These are phyloP conservation scores for Argyra leucocephala DNA, from an alignment of 2,888 invertebrate genomes.

Conservation along the genomic window DNA sequence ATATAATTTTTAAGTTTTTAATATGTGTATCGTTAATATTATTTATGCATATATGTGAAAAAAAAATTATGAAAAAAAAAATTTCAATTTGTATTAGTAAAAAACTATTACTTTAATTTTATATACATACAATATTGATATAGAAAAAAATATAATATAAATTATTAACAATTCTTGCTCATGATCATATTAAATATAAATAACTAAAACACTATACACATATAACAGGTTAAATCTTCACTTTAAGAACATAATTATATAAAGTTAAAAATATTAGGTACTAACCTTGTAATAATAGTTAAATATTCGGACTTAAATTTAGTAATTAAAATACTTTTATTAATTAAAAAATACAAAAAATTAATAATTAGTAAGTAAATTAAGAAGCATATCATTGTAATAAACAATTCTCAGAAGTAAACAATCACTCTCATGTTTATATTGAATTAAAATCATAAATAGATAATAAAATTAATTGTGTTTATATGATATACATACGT, in stretches of 20 bases:
- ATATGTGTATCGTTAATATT: background rate
- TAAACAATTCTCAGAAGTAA: background rate
- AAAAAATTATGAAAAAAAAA: too few relatives aligned
- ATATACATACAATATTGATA: background rate
- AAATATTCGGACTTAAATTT: background rate
- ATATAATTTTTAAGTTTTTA: background rate
- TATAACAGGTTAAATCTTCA: background rate
- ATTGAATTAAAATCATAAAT: background rate
- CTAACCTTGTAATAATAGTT: background rate
- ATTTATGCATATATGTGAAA: background rate
- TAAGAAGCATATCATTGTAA: background rate
- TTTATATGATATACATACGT: background rate
- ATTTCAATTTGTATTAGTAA: too few relatives aligned
- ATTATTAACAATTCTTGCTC: background rate
- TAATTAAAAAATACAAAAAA: background rate
- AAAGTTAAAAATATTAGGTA: background rate
- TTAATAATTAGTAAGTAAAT: background rate
- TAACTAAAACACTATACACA: background rate
- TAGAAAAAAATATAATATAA: background rate
- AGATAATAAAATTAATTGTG: background rate
- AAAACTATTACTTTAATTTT: too few relatives aligned
- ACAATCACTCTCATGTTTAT: background rate
- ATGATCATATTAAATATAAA: background rate
- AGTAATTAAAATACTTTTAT: background rate
- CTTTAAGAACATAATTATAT: background rate